phyloP scores from a whole-genome alignment of 2,113 vertebrate genomes.

The Thalassarche chlororhynchos region DNA sequence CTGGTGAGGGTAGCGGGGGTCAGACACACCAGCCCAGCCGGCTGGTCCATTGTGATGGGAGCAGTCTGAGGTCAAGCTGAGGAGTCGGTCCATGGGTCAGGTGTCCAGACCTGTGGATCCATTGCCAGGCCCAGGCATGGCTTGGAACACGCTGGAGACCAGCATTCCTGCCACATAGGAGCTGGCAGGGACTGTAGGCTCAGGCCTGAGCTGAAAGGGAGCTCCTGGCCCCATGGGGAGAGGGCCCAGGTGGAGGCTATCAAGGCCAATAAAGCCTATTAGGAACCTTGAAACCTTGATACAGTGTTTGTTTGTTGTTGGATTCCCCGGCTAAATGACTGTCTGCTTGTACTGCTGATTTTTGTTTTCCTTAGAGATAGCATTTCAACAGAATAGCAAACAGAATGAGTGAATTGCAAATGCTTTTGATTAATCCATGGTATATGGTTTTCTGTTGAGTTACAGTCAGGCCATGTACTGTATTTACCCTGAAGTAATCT shows the following conservation, averaged over 20 bases:
- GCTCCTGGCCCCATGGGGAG: accelerated
- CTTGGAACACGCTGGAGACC: background rate
- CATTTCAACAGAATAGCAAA: background rate
- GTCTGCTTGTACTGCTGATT: background rate
- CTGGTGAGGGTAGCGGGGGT: background rate
- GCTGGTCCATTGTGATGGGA: background rate
- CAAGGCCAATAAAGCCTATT: background rate
- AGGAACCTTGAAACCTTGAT: background rate
- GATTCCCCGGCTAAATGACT: background rate
- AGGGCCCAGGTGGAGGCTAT: background rate
- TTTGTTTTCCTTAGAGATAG: background rate
- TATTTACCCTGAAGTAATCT: background rate
- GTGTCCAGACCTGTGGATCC: background rate
- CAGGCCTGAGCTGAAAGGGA: background rate
- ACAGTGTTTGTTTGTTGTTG: background rate
- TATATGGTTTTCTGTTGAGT: background rate
- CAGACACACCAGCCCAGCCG: background rate
- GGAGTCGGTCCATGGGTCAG: too few species aligned
- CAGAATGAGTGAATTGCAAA: background rate
- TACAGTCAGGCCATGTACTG: background rate
- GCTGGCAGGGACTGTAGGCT: background rate
- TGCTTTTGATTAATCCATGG: background rate
- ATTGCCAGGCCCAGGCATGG: background rate
- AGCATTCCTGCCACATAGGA: background rate
- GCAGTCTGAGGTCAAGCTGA: background rate